These are phyloP conservation scores for Hypomecis punctinalis DNA, from an alignment of 2,888 invertebrate species.

Conservation along the genomic window DNA sequence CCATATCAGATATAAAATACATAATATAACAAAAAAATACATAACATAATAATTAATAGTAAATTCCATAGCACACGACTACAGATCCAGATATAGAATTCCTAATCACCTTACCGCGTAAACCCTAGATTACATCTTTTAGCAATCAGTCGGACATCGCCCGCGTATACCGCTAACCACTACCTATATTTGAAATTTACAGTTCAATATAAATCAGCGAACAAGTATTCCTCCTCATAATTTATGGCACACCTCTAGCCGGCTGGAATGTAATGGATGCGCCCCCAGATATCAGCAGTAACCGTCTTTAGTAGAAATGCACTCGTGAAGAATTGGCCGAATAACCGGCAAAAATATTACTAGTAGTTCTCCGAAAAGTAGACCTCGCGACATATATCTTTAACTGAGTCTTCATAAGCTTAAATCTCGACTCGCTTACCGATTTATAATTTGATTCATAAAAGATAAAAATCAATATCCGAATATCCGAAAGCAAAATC, in stretches of 20 bases:
- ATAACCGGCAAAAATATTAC: constrained; percentile 7
- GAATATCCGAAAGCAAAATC: no score
- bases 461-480: no score
- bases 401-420: no score
- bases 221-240: constrained; percentile 77
- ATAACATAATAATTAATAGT: no score
- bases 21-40: no score
- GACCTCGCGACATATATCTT: no score
- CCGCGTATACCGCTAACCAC: constrained; percentile 44
- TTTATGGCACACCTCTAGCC: constrained; percentile 74
- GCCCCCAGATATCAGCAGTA: constrained; percentile 76
- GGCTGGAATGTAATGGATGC: constrained; percentile 79
- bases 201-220: constrained; percentile 76
- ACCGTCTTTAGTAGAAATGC: constrained; percentile 46
- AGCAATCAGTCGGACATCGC: constrained; percentile 25
- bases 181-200: constrained; percentile 65
- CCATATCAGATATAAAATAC: no score
- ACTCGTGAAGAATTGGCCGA: constrained; percentile 5
- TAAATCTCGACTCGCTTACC: no score
- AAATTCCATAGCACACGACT: background rate
- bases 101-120: constrained; percentile 1
- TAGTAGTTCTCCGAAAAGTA: background rate
- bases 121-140: constrained; percentile 20
- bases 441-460: no score
- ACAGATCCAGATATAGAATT: constrained; percentile 4